phyloP scores from a whole-genome alignment of 2,113 vertebrate genomes.

The Bos javanicus region DNA sequence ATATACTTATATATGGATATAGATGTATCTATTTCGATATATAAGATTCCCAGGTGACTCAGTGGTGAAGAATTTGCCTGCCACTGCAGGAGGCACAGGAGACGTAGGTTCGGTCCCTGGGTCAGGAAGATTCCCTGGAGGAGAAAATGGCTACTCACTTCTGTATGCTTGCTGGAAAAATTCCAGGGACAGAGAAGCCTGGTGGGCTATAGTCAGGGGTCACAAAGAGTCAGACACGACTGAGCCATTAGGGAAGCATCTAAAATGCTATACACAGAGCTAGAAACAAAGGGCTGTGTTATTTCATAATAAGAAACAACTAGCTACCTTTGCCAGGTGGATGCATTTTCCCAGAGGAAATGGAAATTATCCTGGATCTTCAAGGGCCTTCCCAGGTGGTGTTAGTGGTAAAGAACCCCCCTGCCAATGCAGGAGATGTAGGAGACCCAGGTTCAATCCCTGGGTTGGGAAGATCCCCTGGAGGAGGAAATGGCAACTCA shows the following conservation, averaged over 20 bases:
- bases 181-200: background rate
- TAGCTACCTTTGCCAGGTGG: background rate
- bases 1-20: background rate
- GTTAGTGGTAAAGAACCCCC: background rate
- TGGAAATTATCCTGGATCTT: background rate
- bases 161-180: background rate
- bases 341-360: background rate
- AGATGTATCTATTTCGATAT: background rate
- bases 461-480: background rate
- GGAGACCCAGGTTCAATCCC: fast-evolving
- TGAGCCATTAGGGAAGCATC: background rate
- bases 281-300: background rate
- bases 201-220: background rate
- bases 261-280: background rate
- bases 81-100: background rate
- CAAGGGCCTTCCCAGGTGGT: background rate
- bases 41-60: background rate
- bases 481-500: background rate
- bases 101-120: background rate
- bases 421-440: background rate
- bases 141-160: background rate
- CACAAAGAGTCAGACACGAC: background rate
- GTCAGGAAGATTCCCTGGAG: background rate
- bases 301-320: background rate
- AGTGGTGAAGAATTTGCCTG: background rate